Percentiles rank a stretch among this genome's conserved stretches.
These are phyloP conservation scores for Tuta absoluta DNA, from an alignment of 2,888 invertebrate species.

Conservation along the genomic window DNA sequence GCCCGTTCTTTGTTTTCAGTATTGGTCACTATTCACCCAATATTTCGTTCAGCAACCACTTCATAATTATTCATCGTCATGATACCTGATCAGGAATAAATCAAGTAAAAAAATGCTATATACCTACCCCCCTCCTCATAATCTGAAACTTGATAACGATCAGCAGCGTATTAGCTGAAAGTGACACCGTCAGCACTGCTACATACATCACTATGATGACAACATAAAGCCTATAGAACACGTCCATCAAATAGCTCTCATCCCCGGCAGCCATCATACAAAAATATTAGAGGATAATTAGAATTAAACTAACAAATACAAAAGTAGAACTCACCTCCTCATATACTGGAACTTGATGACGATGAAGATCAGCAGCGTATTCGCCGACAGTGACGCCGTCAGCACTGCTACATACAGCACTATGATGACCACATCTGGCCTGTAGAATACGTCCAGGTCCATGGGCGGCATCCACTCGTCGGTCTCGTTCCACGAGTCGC, in stretches of 20 bases:
- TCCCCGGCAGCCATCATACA: slow-evolving; percentile 52
- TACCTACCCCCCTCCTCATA: slow-evolving; percentile 84
- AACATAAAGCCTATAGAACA: slow-evolving; percentile 69
- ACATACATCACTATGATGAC: slow-evolving; percentile 84
- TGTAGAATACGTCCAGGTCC: slow-evolving; percentile 68
- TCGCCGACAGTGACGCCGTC: slow-evolving; percentile 83
- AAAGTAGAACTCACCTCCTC: slow-evolving; percentile 81
- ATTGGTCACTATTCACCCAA: too few species aligned
- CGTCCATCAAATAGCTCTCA: slow-evolving; percentile 64
- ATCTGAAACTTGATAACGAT: slow-evolving; percentile 87
- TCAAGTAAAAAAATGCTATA: slow-evolving; percentile 26
- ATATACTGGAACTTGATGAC: slow-evolving; percentile 87
- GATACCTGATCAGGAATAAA: too few species aligned
- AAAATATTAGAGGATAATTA: too few species aligned
- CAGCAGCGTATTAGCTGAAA: slow-evolving; percentile 84
- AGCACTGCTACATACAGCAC: slow-evolving; percentile 84
- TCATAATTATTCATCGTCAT: too few species aligned
- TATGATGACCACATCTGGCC: slow-evolving; percentile 79
- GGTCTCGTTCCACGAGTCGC: slow-evolving; percentile 49
- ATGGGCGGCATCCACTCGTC: slow-evolving; percentile 52
- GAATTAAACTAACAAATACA: too few species aligned
- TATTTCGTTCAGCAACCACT: too few species aligned
- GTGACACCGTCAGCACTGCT: slow-evolving; percentile 83
- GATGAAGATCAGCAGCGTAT: slow-evolving; percentile 85
- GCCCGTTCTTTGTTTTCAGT: too few species aligned